These are phyloP conservation scores for Fundulus diaphanus DNA, from an alignment of 2,797 vertebrate genomes.

Conservation along the genomic window DNA sequence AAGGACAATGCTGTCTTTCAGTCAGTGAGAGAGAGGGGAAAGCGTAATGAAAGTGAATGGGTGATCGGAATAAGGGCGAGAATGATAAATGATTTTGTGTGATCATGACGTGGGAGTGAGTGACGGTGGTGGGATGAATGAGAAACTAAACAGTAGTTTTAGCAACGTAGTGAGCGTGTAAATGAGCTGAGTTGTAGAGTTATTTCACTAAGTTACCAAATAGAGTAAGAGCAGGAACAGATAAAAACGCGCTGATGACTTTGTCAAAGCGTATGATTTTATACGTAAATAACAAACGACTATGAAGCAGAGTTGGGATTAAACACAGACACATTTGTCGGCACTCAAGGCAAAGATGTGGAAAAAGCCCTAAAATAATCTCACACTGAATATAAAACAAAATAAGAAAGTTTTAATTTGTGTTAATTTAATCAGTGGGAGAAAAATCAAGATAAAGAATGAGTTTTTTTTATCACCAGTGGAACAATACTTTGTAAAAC, in stretches of 20 bases:
- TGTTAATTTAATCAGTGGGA: background rate
- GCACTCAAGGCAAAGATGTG: background rate
- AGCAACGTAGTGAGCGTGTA: slow-evolving; percentile 3
- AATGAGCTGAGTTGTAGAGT: background rate
- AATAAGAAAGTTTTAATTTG: background rate
- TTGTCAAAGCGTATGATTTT: background rate
- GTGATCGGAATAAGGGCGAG: background rate
- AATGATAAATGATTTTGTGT: background rate
- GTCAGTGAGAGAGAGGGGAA: background rate
- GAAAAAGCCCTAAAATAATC: slow-evolving; percentile 1
- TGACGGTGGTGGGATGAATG: background rate
- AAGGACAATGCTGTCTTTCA: background rate
- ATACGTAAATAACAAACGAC: background rate
- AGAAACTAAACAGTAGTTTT: background rate
- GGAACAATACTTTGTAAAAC: background rate
- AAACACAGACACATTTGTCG: background rate
- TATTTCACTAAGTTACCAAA: background rate
- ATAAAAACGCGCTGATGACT: background rate
- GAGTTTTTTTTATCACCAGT: background rate
- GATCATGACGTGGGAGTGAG: background rate
- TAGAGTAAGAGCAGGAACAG: background rate
- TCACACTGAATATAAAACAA: background rate
- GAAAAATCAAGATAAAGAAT: background rate
- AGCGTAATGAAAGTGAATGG: background rate
- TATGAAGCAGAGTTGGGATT: background rate